Evolutionary conservation across 2,113 vertebrate species (phyloP).

Genomic region (Pseudolaguvia tuberculata): DNA sequence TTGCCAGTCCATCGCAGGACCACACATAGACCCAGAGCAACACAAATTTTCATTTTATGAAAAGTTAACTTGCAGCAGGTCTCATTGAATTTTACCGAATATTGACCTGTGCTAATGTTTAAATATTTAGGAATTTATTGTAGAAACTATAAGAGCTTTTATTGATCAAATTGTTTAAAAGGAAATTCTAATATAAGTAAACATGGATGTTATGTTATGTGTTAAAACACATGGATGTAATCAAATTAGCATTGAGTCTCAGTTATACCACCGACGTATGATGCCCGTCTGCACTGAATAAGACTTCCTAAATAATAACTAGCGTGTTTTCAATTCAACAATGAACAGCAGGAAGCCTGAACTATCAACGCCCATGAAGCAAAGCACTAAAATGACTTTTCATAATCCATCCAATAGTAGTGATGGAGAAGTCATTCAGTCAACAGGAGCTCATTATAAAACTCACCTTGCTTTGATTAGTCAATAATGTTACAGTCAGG

Average conservation of each 20-base stretch:
- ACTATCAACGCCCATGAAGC: neutral
- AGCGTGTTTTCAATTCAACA: neutral
- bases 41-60: too few species aligned
- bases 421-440: conserved; percentile 14
- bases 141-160: neutral
- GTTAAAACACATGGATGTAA: neutral
- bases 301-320: neutral
- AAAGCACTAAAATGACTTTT: conserved; percentile 8
- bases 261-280: neutral
- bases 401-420: neutral
- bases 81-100: neutral
- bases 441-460: neutral
- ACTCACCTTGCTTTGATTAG: conserved; percentile 26
- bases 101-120: neutral
- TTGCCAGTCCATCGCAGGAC: too few species aligned
- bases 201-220: neutral
- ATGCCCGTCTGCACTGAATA: neutral
- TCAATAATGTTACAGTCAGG: conserved; percentile 5
- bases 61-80: neutral
- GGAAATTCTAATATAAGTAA: neutral
- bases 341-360: neutral
- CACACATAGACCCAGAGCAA: too few species aligned
- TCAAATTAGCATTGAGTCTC: neutral
- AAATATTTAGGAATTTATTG: neutral
- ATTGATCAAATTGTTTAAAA: neutral